Evolutionary conservation across 2,113 vertebrate species (phyloP).

Genomic region (Holacanthus passer): DNA sequence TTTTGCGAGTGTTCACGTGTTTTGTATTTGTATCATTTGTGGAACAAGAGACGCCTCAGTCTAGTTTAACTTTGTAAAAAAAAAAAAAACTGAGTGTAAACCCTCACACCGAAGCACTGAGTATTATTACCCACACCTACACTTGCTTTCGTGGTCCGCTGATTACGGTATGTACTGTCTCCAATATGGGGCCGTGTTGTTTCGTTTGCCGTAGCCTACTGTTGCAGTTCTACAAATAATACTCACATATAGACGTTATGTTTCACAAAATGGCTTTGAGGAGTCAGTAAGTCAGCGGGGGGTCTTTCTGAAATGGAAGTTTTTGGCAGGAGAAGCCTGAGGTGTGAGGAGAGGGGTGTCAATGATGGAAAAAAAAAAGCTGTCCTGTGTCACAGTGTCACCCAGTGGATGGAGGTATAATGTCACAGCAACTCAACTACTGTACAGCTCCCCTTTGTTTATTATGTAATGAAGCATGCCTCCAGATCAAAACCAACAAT

Average conservation of each 20-base stretch:
- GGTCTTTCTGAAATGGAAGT: neutral
- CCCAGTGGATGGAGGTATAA: conserved; percentile 66
- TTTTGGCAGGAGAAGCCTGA: neutral
- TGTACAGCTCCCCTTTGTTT: conserved; percentile 20
- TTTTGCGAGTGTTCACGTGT: conserved; percentile 60
- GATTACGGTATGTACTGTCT: conserved; percentile 54
- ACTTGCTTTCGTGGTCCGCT: conserved; percentile 73
- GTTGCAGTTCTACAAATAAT: conserved; percentile 48
- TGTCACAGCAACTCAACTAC: neutral
- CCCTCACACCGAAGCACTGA: conserved; percentile 60
- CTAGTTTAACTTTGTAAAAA: conserved; percentile 71
- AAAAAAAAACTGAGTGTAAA: conserved; percentile 46
- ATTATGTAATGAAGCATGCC: neutral
- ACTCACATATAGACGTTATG: conserved; percentile 7
- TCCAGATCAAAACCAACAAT: conserved; percentile 29
- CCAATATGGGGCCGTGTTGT: conserved; percentile 34
- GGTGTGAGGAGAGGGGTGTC: neutral
- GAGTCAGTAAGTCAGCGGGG: neutral
- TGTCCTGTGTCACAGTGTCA: conserved; percentile 68
- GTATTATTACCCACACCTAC: conserved; percentile 74
- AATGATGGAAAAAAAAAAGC: conserved; percentile 31
- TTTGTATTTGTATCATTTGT: conserved; percentile 80
- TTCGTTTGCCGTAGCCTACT: conserved; percentile 57
- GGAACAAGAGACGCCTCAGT: conserved; percentile 74
- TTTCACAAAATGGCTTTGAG: conserved; percentile 16